Base-by-base conservation (phyloP, 2,113 vertebrate genomes). In the Reinhardtius hippoglossoides region DNA sequence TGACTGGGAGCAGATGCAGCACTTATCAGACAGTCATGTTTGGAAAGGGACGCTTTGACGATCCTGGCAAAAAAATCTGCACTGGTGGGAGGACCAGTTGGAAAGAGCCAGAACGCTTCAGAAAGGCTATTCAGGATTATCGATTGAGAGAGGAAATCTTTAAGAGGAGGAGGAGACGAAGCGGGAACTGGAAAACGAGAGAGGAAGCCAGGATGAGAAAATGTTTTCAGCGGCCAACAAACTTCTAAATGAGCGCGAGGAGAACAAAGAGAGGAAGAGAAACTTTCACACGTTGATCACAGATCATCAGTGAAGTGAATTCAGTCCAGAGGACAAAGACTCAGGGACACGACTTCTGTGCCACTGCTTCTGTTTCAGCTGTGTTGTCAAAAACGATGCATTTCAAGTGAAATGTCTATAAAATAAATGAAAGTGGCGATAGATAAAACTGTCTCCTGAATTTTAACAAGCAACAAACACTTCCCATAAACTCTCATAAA, bases 1-100 rank as follows among this genome's bases (percentile, higher is more conserved):
- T 87, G 86, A 90, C 89, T 84, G 70, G 73, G 86, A 91, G 85
- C 91, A 93, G 91, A 92, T 91, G 89, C 89, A 86, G 79, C 87
- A 85, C 88, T 81, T 88, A 89, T 76, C 77, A 88, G 84, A 83
- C 72, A 52, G 69, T 74, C 62, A 80, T 87, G 86, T 89, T 90
- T 85, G 79, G 82, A 90, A 71, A 78, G 81, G 55, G 56, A 78
- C 31, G 77, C 80, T 86, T 86, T 81, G 75, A 89, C 80, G 80
- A 74, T 80, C 48, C 85, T 93, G 91, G 85, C 91, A 88, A 60
- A 88, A 60, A 48, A 73, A 83, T 40, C 27, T 35, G 31, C 0
- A 60, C 66, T 67, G 71, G 87, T 91, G 89, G 90, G 87, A 85
- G 89, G 88, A 89, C 82, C 76, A 81, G 76, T 87, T 85, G 82